phyloP scores from a whole-genome alignment of 35 echinoderm and acorn worm genomes.

The Hemicentrotus pulcherrimus region DNA sequence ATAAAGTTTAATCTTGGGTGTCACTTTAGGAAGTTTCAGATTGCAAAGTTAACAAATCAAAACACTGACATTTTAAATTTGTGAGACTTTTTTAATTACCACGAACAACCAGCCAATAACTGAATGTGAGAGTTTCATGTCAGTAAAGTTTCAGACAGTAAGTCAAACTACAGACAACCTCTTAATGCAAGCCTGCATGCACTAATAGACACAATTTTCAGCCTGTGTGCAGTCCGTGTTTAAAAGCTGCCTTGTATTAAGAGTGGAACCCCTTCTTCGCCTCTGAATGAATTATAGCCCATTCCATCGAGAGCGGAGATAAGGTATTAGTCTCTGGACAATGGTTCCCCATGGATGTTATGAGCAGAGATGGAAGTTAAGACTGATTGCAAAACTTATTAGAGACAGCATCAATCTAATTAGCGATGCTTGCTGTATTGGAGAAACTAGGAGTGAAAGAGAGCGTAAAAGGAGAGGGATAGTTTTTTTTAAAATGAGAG shows the following conservation, averaged over 20 bases:
- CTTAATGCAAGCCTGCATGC: background rate
- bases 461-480: background rate
- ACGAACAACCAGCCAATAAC: no score
- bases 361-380: background rate
- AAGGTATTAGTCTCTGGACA: slow-evolving; percentile 10
- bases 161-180: background rate
- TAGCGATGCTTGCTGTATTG: background rate
- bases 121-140: no score
- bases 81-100: no score
- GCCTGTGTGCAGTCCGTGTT: background rate
- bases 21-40: no score
- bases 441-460: background rate
- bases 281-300: slow-evolving; percentile 3
- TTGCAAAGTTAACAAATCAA: no score
- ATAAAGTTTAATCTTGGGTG: no score
- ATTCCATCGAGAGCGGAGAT: background rate
- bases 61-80: no score
- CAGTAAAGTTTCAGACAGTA: no score
- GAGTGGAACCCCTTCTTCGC: background rate
- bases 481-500: no score
- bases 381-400: background rate
- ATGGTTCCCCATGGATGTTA: background rate
- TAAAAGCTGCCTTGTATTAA: background rate
- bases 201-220: slow-evolving; percentile 13
- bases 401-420: background rate